These are phyloP conservation scores for Hypothenemus hampei DNA, from an alignment of 1,140 invertebrate species.

Conservation along the genomic window DNA sequence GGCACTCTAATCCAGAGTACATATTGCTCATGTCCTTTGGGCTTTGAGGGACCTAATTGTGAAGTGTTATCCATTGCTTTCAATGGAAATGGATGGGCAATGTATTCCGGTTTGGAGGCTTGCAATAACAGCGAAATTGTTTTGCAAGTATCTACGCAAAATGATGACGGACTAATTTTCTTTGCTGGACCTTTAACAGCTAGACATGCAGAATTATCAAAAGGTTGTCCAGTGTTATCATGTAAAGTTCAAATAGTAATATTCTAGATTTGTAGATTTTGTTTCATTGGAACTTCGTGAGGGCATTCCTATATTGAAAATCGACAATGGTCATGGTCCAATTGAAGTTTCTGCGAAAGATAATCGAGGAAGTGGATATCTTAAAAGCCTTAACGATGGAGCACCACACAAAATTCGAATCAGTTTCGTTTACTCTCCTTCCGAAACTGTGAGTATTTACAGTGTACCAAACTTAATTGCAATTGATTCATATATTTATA, in stretches of 20 bases:
- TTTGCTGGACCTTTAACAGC: slow-evolving; percentile 82
- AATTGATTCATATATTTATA: slow-evolving; percentile 41
- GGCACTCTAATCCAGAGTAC: slow-evolving; percentile 48
- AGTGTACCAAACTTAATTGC: not conserved
- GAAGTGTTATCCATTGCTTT: slow-evolving; percentile 85
- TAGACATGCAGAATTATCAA: slow-evolving; percentile 31
- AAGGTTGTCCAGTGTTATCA: slow-evolving; percentile 17
- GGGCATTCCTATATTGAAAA: slow-evolving; percentile 75
- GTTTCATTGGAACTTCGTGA: slow-evolving; percentile 83
- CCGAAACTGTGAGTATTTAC: slow-evolving; percentile 18
- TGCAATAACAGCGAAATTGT: slow-evolving; percentile 73
- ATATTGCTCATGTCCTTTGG: slow-evolving; percentile 54
- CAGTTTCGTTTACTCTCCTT: slow-evolving; percentile 1
- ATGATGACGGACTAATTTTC: slow-evolving; percentile 76
- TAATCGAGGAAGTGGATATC: slow-evolving; percentile 39
- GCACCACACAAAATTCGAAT: slow-evolving; percentile 69
- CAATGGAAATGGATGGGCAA: slow-evolving; percentile 78
- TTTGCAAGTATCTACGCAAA: slow-evolving; percentile 70
- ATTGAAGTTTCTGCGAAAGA: slow-evolving; percentile 42
- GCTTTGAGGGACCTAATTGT: slow-evolving; percentile 71
- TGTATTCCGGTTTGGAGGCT: slow-evolving; percentile 75
- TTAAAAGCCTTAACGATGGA: slow-evolving; percentile 71
- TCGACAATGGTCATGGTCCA: slow-evolving; percentile 88
- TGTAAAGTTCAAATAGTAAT: slow-evolving; percentile 27
- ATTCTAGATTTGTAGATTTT: slow-evolving; percentile 77